Evolutionary conservation across 2,797 vertebrate species (phyloP).

Genomic region (Tachyglossus aculeatus): DNA sequence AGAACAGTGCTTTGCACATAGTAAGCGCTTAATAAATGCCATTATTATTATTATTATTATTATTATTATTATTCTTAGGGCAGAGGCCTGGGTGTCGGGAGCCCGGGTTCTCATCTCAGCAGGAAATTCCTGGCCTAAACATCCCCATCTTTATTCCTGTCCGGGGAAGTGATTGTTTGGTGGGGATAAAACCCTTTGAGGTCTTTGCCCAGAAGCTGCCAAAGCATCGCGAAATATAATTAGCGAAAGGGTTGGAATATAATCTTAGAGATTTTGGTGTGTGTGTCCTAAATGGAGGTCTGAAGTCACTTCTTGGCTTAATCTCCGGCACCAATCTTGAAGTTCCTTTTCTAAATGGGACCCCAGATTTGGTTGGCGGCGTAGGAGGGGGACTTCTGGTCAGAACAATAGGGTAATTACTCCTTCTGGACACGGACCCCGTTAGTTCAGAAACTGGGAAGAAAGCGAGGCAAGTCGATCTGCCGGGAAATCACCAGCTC

Average conservation of each 20-base stretch:
- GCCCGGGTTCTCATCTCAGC: too few species aligned
- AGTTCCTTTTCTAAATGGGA: conserved; percentile 34
- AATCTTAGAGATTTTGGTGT: conserved; percentile 20
- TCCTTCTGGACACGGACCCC: conserved; percentile 39
- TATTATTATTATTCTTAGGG: conserved; percentile 1
- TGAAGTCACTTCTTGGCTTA: conserved; percentile 28
- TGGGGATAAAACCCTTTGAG: not conserved
- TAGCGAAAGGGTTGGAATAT: conserved; percentile 11
- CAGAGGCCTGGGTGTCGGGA: too few species aligned
- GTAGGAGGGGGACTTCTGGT: conserved; percentile 27
- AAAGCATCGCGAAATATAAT: conserved; percentile 15
- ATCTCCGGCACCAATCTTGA: conserved; percentile 20
- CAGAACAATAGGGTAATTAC: conserved; percentile 31
- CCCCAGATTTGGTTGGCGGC: not conserved
- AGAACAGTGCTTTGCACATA: too few species aligned
- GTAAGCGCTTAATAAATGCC: too few species aligned
- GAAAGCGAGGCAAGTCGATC: conserved; percentile 36
- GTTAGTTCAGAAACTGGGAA: conserved; percentile 21
- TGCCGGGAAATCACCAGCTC: conserved; percentile 41
- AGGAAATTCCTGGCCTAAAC: not conserved
- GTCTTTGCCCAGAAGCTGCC: conserved; percentile 9
- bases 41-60: not conserved
- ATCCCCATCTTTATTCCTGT: not conserved
- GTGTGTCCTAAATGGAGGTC: conserved; percentile 1
- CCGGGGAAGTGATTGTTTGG: conserved; percentile 1